Evolutionary conservation across 2,113 vertebrate genomes (phyloP).

Genomic region (human (Homo sapiens)): DNA sequence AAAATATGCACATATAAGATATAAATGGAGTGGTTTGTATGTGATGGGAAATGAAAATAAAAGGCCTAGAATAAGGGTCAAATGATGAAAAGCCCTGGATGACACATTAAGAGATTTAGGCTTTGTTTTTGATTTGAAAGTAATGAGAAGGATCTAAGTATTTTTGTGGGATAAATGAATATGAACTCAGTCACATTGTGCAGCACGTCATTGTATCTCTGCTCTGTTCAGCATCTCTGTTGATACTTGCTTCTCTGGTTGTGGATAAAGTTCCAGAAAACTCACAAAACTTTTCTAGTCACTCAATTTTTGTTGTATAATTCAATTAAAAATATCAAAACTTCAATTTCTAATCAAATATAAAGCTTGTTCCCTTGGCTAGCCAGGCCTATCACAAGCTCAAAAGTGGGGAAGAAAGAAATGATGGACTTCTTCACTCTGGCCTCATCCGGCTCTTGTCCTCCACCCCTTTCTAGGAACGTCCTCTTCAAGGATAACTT

Average conservation of each 20-base stretch:
- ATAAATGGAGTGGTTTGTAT: neutral
- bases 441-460: neutral
- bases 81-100: neutral
- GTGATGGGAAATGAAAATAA: neutral
- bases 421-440: neutral
- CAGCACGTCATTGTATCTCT: neutral
- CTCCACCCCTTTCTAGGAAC: no score
- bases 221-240: neutral
- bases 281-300: neutral
- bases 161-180: neutral
- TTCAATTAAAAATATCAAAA: neutral
- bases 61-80: neutral
- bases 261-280: neutral
- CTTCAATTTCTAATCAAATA: neutral
- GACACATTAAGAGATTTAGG: neutral
- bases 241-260: neutral
- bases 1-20: accelerated
- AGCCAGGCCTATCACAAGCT: neutral
- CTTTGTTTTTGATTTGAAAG: neutral
- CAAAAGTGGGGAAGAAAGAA: neutral
- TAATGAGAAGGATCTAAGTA: neutral
- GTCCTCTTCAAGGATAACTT: neutral
- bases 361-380: neutral
- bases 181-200: neutral
- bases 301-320: neutral